Conservation (phyloP, 2,888 invertebrate genomes). For the Ophion costatus region DNA sequence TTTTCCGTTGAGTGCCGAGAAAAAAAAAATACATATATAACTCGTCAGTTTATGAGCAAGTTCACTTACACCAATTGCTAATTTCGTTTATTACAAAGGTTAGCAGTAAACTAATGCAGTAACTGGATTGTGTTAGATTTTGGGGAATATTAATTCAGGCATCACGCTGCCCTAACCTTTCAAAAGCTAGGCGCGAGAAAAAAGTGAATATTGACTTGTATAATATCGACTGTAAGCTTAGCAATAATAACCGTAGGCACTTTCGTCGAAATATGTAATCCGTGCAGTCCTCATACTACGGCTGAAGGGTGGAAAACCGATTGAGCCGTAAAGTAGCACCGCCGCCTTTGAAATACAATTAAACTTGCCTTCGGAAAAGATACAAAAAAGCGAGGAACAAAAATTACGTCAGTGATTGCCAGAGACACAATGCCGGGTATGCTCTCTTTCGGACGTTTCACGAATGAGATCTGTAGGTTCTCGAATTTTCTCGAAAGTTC, state of each 20-base stretch:
- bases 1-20: too few relatives aligned
- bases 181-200: neutral
- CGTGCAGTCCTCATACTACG: slow-evolving; percentile 29
- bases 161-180: too few relatives aligned
- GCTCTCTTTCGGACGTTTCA: slow-evolving; percentile 21
- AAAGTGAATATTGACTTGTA: slow-evolving; percentile 34
- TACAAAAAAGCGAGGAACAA: slow-evolving; percentile 7
- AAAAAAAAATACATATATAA: too few relatives aligned
- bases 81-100: too few relatives aligned
- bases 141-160: too few relatives aligned
- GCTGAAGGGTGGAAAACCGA: slow-evolving; percentile 12
- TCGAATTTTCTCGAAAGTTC: too few relatives aligned
- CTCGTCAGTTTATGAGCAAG: too few relatives aligned
- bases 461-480: slow-evolving; percentile 19
- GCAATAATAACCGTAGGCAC: slow-evolving; percentile 54
- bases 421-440: neutral
- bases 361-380: slow-evolving; percentile 50
- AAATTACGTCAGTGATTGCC: slow-evolving; percentile 5
- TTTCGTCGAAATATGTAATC: slow-evolving; percentile 38
- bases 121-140: too few relatives aligned
- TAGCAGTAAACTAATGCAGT: too few relatives aligned
- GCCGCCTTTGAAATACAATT: slow-evolving; percentile 27
- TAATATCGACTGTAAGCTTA: slow-evolving; percentile 40
- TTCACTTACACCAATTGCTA: too few relatives aligned
- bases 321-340: slow-evolving; percentile 4